These are phyloP conservation scores for Narcine bancroftii DNA, from an alignment of 2,113 vertebrate genomes.

Conservation along the genomic window DNA sequence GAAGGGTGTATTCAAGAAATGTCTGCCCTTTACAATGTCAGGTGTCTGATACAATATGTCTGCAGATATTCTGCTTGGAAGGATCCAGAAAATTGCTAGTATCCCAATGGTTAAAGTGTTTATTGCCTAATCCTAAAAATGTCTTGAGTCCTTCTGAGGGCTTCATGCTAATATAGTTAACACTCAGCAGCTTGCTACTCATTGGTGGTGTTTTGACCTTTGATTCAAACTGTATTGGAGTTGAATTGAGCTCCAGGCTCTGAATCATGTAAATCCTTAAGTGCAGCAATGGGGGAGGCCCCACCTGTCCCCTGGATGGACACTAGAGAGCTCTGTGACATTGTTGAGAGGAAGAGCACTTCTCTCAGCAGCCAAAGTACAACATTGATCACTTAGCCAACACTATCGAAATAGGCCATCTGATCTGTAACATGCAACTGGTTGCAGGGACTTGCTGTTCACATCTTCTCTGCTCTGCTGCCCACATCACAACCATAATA, in stretches of 20 bases:
- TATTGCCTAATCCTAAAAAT: neutral
- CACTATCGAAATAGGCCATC: neutral
- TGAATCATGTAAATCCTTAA: neutral
- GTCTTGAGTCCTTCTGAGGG: neutral
- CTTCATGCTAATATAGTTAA: neutral
- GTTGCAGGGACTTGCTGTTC: neutral
- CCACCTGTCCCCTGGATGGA: neutral
- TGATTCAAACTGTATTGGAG: neutral
- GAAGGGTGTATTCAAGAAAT: neutral
- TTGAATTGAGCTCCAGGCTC: neutral
- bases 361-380: neutral
- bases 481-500: neutral
- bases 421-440: neutral
- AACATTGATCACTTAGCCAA: neutral
- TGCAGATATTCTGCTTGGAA: neutral
- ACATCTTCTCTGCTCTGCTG: neutral
- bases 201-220: neutral
- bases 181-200: slow-evolving; percentile 44
- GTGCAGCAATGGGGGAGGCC: neutral
- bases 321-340: neutral
- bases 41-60: too few relatives aligned
- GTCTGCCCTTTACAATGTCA: neutral
- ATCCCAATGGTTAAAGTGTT: neutral
- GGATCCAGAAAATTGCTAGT: neutral
- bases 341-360: neutral